These are phyloP conservation scores for Phoebastria nigripes DNA, from an alignment of 2,797 vertebrate species.

Conservation along the genomic window DNA sequence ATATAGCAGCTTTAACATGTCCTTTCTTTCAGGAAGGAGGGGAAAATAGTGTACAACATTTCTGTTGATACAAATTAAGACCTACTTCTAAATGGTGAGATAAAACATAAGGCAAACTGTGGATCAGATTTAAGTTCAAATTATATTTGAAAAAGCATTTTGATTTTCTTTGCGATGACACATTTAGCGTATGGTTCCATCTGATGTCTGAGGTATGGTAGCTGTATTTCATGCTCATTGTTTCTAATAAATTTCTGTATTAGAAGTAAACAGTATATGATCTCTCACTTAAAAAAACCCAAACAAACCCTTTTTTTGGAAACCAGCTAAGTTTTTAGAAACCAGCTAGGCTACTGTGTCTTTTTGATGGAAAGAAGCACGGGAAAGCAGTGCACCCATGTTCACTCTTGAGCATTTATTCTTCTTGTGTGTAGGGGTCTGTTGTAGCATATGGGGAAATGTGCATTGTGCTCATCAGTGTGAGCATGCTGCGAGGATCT, in stretches of 20 bases:
- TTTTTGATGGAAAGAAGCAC: not conserved
- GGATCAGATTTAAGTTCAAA: not conserved
- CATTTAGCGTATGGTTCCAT: not conserved
- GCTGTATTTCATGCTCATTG: not conserved
- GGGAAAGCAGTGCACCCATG: not conserved
- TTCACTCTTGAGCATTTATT: not conserved
- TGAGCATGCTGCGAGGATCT: not conserved
- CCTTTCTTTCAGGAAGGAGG: not conserved
- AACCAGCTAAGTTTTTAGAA: not conserved
- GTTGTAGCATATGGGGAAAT: not conserved
- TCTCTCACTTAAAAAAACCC: not conserved
- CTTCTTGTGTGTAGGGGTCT: not conserved
- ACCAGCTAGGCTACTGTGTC: not conserved
- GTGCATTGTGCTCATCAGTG: not conserved
- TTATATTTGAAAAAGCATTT: not conserved
- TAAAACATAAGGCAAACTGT: not conserved
- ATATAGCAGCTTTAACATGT: not conserved
- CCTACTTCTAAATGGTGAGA: not conserved
- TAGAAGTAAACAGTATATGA: not conserved
- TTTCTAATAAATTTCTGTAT: not conserved
- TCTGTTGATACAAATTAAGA: not conserved
- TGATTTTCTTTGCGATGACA: not conserved
- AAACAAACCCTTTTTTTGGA: not conserved
- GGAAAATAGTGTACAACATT: not conserved
- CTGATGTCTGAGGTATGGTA: not conserved